Evolutionary conservation across 2,888 invertebrate genomes (phyloP), one percentile per base, ranked within the genome.

Genomic region (Cryptus armator): DNA sequence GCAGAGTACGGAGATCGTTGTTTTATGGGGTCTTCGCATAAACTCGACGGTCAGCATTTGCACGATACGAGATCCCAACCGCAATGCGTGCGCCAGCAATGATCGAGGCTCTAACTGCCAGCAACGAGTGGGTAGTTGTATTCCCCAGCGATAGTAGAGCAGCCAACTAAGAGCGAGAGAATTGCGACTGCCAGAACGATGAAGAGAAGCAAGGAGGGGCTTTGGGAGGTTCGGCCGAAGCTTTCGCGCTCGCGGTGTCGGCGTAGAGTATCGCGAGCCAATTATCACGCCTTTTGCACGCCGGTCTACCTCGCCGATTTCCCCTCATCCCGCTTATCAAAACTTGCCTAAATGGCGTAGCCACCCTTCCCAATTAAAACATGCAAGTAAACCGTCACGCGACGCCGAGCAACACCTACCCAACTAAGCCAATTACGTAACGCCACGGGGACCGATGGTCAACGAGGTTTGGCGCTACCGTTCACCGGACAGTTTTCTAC

Each of bases 331-430:
- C 86, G 88, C 89, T 90, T 90, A 89, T 90, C 88, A 89, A 90
- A 90, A 90, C 89, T 89, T 89, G 86, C 87, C 89, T 89, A 90
- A 90, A 89, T 87, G 89, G 87, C 86, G 86, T 88, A 79, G 84
- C 89, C 87, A 88, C 88, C 87, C 88, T 87, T 86, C 87, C 37
- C 90, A 90, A 90, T 91, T 91, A 90, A 90, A 91, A 91, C 89
- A 87, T 88, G 88, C 89, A 86, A 87, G 89, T 88, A 87, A 85
- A 86, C 77, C 87, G 91, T 91, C 91, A 90, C 90, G 90, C 91
- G 88, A 91, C 88, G 86, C 72, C 85, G 72, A 81, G 78, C 83
- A 87, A 88, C 89, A 87, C 87, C 87, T 88, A 80, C 84, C 86
- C 87, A 89, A 80, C 79, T 79, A 89, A 90, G 90, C 89, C 86